A percentile compares a stretch with the other conserved stretches of the same genome.
Conservation (phyloP, 2,888 invertebrate genomes). For the Danaus chrysippus region DNA sequence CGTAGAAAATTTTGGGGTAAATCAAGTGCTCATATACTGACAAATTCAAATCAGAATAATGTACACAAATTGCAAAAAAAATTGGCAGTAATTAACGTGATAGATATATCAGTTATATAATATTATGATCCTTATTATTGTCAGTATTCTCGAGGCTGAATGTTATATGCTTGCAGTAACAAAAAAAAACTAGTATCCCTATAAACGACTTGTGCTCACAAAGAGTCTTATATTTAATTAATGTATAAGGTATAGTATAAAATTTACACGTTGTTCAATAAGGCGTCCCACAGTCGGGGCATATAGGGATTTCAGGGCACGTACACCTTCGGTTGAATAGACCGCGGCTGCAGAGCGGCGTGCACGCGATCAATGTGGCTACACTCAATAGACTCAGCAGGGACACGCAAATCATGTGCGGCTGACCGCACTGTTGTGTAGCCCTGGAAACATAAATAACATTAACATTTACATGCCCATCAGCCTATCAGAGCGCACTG, state of each 20-base stretch:
- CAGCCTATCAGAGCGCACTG: no score
- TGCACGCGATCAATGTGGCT: conserved; percentile 32
- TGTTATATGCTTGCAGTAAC: no score
- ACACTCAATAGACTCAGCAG: conserved; percentile 34
- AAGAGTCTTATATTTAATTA: background rate
- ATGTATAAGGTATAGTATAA: background rate
- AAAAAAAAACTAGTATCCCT: no score
- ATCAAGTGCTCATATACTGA: no score
- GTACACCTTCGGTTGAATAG: conserved; percentile 35
- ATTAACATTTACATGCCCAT: no score
- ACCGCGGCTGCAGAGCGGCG: conserved; percentile 31
- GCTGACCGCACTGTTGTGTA: conserved; percentile 12
- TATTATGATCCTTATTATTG: no score
- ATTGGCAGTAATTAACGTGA: no score
- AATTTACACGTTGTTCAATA: conserved; percentile 28
- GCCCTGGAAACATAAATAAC: conserved; percentile 9
- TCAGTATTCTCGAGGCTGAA: no score
- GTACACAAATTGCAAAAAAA: no score
- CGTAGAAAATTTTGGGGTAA: no score
- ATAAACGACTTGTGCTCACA: conserved; percentile 5
- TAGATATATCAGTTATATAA: no score
- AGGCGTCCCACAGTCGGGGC: conserved; percentile 45
- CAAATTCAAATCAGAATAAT: no score
- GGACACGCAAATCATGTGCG: conserved; percentile 41
- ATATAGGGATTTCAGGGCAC: conserved; percentile 39